These are phyloP conservation scores for Sciurus niger DNA, from an alignment of 2,113 vertebrate species.

Conservation along the genomic window DNA sequence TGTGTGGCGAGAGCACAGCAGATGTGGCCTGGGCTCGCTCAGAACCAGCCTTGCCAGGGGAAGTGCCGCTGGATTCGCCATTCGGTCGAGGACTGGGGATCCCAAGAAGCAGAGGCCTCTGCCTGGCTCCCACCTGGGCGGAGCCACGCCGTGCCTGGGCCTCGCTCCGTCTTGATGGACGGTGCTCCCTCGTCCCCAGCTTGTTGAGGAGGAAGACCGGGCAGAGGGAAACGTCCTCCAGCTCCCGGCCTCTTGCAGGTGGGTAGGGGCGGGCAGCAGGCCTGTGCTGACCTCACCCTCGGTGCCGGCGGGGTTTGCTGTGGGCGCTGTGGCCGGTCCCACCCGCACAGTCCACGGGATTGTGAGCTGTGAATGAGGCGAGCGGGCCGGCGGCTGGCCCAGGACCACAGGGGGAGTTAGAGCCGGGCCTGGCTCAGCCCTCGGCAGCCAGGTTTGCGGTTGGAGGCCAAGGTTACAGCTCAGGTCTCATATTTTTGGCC, in stretches of 20 bases:
- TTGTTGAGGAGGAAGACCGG: neutral
- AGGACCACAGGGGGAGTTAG: conserved; percentile 47
- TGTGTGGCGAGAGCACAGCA: neutral
- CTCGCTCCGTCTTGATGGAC: neutral
- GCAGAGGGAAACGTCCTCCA: rapidly evolving
- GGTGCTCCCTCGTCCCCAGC: neutral
- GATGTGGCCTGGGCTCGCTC: too few relatives aligned
- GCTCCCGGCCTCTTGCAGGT: rapidly evolving
- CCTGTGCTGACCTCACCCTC: neutral
- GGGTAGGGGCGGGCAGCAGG: rapidly evolving
- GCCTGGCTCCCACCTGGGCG: neutral
- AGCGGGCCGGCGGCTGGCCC: neutral
- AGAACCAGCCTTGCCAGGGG: neutral
- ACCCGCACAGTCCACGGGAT: neutral
- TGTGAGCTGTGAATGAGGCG: neutral
- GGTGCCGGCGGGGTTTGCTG: neutral
- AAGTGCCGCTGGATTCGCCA: neutral
- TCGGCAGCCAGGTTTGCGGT: neutral
- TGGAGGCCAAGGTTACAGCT: neutral
- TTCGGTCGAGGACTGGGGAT: neutral
- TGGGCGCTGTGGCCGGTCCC: rapidly evolving
- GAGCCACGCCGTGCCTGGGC: too few relatives aligned
- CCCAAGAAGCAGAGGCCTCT: neutral
- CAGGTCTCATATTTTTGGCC: conserved; percentile 34
- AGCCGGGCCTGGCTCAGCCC: neutral